phyloP scores from a whole-genome alignment of 1,140 invertebrate genomes.

The Drosophila tsacasi region DNA sequence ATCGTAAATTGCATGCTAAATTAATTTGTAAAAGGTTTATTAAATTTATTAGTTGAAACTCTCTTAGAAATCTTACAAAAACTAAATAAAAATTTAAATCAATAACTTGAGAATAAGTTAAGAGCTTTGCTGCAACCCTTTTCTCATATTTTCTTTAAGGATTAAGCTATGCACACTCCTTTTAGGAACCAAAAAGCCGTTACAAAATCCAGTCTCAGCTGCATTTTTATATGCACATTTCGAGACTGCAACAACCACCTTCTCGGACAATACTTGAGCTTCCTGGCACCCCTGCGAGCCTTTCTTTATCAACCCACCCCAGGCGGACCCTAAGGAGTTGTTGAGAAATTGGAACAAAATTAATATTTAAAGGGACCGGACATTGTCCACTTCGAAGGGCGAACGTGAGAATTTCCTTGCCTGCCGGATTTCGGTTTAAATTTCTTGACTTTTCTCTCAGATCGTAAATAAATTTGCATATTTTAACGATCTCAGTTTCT shows the following conservation, averaged over 20 bases:
- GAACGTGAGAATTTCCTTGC: constrained; percentile 67
- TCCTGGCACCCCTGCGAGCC: constrained; percentile 14
- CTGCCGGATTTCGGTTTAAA: constrained; percentile 25
- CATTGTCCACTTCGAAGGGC: constrained; percentile 60
- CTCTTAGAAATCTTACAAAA: no score
- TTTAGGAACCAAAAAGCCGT: constrained; percentile 6
- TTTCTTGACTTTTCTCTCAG: constrained; percentile 57
- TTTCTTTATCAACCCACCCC: constrained; percentile 19
- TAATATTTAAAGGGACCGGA: constrained; percentile 35
- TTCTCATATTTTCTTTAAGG: neutral
- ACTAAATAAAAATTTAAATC: no score
- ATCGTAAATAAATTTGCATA: constrained; percentile 71
- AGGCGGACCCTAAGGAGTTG: constrained; percentile 14
- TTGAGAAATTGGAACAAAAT: constrained; percentile 32
- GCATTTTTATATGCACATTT: constrained; percentile 21
- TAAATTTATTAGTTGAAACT: no score
- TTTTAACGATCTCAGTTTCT: constrained; percentile 8
- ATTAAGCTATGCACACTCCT: neutral
- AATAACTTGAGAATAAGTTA: no score
- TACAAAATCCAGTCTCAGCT: constrained; percentile 39
- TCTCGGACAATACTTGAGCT: constrained; percentile 6
- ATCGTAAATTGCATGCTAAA: no score
- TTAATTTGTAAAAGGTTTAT: no score
- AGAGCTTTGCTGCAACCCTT: no score
- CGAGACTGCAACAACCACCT: constrained; percentile 42